Conservation (phyloP, 2,888 invertebrate species). For the Drosophila neotestacea region DNA sequence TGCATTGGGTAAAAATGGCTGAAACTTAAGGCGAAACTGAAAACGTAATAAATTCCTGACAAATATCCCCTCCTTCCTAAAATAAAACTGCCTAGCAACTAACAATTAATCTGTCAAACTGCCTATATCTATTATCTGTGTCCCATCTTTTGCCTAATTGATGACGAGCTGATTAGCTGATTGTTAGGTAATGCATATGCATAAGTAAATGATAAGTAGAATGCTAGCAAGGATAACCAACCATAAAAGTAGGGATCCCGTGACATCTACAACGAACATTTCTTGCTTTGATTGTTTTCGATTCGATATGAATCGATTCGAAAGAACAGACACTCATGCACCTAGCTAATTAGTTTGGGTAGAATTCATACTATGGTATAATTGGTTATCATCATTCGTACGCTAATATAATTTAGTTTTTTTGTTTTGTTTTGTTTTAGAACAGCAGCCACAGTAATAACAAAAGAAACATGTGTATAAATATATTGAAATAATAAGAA, state of each 20-base stretch:
- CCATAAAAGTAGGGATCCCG: conserved; percentile 54
- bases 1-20: conserved; percentile 64
- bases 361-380: conserved; percentile 39
- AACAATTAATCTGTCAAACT: background rate
- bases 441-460: conserved; percentile 57
- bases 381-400: conserved; percentile 51
- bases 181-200: conserved; percentile 60
- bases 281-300: conserved; percentile 37
- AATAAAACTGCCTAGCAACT: conserved; percentile 33
- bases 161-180: conserved; percentile 52
- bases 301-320: conserved; percentile 17
- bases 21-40: conserved; percentile 63
- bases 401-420: conserved; percentile 46
- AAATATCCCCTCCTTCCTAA: conserved; percentile 16
- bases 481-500: conserved; percentile 35
- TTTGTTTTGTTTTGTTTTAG: conserved; percentile 9
- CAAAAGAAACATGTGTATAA: conserved; percentile 25
- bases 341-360: conserved; percentile 72
- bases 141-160: conserved; percentile 16
- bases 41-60: conserved; percentile 42
- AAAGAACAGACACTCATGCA: conserved; percentile 78
- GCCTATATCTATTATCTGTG: background rate
- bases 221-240: conserved; percentile 72
- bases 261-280: conserved; percentile 56
- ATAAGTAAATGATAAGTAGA: conserved; percentile 42